phyloP scores from a whole-genome alignment of 2,113 vertebrate species.

The Climacteris rufus region DNA sequence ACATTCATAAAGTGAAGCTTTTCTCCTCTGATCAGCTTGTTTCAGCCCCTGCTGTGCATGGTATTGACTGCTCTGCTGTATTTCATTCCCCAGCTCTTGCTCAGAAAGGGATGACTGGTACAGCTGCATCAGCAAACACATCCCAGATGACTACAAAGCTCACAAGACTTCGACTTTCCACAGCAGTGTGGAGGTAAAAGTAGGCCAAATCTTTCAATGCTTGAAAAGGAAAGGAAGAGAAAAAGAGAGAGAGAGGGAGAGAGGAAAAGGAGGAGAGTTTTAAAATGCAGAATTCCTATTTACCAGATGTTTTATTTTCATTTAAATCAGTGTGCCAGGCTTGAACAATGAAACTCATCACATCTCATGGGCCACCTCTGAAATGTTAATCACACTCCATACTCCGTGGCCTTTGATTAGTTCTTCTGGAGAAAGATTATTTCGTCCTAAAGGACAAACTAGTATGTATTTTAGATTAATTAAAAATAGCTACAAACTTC shows the following conservation, averaged over 20 bases:
- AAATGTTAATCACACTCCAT: neutral
- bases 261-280: neutral
- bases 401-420: neutral
- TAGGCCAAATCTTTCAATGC: neutral
- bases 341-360: neutral
- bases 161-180: conserved; percentile 71
- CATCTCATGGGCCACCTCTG: neutral
- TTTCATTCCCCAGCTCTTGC: conserved; percentile 79
- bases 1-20: neutral
- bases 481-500: neutral
- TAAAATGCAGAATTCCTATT: neutral
- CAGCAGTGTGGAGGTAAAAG: conserved; percentile 74
- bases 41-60: neutral
- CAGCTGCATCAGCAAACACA: conserved; percentile 82
- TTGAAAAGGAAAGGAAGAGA: neutral
- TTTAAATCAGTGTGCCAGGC: neutral
- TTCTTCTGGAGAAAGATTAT: neutral
- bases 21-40: neutral
- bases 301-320: neutral
- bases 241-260: neutral
- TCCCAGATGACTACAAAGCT: conserved; percentile 81
- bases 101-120: conserved; percentile 95
- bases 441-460: neutral
- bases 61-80: neutral
- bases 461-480: neutral